Evolutionary conservation across 2,797 vertebrate species (phyloP).

Genomic region (Mastacembelus armatus): DNA sequence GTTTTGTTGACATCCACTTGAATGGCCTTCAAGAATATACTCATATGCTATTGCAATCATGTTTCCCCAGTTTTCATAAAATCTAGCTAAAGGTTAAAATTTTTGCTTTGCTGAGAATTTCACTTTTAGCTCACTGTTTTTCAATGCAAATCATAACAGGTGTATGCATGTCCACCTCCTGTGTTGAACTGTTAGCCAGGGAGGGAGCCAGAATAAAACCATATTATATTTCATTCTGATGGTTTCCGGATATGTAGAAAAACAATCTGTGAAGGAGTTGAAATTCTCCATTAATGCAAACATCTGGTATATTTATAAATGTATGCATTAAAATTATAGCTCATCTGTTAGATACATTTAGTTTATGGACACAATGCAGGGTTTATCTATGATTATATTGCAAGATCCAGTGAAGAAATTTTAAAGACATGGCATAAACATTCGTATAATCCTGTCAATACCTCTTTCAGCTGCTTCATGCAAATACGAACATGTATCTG

Average conservation of each 20-base stretch:
- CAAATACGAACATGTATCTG: constrained; percentile 6
- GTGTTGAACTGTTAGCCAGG: constrained; percentile 56
- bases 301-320: constrained; percentile 63
- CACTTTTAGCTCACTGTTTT: constrained; percentile 26
- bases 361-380: constrained; percentile 28
- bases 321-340: constrained; percentile 47
- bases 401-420: constrained; percentile 41
- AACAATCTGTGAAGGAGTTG: constrained; percentile 41
- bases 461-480: constrained; percentile 5
- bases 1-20: constrained; percentile 45
- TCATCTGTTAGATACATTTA: constrained; percentile 66
- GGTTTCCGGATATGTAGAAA: constrained; percentile 58
- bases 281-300: constrained; percentile 57
- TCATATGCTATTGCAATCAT: constrained; percentile 64
- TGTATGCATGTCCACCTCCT: constrained; percentile 45
- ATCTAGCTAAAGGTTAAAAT: constrained; percentile 25
- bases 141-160: constrained; percentile 55
- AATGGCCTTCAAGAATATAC: constrained; percentile 38
- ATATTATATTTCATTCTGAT: constrained; percentile 67
- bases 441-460: constrained; percentile 11
- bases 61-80: constrained; percentile 51
- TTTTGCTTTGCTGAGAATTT: constrained; percentile 48
- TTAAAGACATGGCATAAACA: constrained; percentile 62
- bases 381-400: constrained; percentile 31
- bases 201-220: constrained; percentile 47